Base-by-base conservation (phyloP, 2,888 invertebrate species). In the Melitaea athalia region DNA sequence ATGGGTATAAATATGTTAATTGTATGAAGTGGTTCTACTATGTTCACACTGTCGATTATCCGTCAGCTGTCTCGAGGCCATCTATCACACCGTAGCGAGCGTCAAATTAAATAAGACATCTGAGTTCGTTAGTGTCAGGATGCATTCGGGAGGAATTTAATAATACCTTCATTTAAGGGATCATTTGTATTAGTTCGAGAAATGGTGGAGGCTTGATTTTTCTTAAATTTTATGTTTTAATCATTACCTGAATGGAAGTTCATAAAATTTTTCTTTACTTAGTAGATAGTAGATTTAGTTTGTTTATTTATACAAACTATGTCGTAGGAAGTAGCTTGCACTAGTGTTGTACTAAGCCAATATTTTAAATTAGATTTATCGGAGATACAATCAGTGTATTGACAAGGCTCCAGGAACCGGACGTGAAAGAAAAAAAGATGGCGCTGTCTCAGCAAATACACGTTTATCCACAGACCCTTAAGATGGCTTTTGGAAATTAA, bases 31-130 rank as follows among this genome's bases (percentile, higher is more conserved):
- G 43, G 55, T 47, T 57, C 47, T 11, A 12, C n/a, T 65, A 68
- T 64, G 67, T 72, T 67, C 57, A 53, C 45, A 47, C 67, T 64
- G 55, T 70, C 33, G 60, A 61, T 67, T 70, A 69, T 72, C 45
- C 70, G 64, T 70, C 72, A 72, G 71, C 72, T 79, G 80, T 71
- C 71, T 64, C 62, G 53, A 45, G 79, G 76, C 61, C 72, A 79
- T 43, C 72, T 74, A 69, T 89, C 72, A 89, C 88, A 90, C 86
- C 85, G 86, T 73, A 64, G 45, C 62, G 67, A 71, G 69, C 69
- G 64, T 74, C 73, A 73, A 66, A 68, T 68, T 64, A 72, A 72
- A 71, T 67, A 67, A 68, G 70, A 71, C 59, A 61, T 66, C 66
- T 71, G 64, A 71, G 70, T 59, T 57, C 67, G 67, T 72, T 70